A percentile compares a stretch with the other conserved stretches of the same genome.
phyloP scores from a whole-genome alignment of 1,140 invertebrate genomes.

The Sinella curviseta region DNA sequence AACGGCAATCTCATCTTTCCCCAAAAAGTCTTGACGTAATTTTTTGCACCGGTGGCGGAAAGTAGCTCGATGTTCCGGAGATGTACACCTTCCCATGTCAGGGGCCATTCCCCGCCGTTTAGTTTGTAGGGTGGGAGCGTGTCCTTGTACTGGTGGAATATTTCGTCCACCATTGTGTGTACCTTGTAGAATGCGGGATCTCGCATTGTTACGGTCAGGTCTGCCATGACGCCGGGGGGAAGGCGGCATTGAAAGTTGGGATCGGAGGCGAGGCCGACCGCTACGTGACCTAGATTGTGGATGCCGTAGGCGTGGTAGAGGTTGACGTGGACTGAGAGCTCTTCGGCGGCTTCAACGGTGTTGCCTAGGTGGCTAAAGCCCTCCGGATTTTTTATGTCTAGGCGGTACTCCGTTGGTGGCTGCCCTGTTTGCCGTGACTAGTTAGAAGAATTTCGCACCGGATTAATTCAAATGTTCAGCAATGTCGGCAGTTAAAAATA shows the following conservation, averaged over 20 bases:
- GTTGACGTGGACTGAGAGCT: neutral
- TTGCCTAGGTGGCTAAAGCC: neutral
- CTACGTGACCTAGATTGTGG: neutral
- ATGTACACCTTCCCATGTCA: too few species aligned
- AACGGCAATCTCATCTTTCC: neutral
- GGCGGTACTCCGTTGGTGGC: too few species aligned
- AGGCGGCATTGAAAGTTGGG: conserved; percentile 46
- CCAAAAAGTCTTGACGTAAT: neutral
- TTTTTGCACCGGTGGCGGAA: too few species aligned
- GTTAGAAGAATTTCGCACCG: too few species aligned
- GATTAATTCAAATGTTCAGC: too few species aligned
- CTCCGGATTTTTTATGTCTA: too few species aligned
- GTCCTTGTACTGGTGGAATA: conserved; percentile 74
- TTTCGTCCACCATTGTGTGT: conserved; percentile 75
- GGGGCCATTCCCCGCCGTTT: conserved; percentile 46
- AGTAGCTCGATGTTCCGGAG: neutral
- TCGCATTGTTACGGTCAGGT: conserved; percentile 55
- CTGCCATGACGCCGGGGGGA: conserved; percentile 52
- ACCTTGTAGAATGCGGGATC: conserved; percentile 82
- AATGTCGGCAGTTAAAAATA: too few species aligned
- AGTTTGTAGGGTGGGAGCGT: conserved; percentile 65
- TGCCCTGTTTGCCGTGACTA: too few species aligned
- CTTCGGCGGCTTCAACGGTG: neutral
- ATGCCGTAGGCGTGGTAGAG: neutral
- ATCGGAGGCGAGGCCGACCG: neutral